A percentile compares a stretch with the other conserved stretches of the same genome.
Conservation (phyloP, 2,888 invertebrate species). For the Lacanobia oleracea region DNA sequence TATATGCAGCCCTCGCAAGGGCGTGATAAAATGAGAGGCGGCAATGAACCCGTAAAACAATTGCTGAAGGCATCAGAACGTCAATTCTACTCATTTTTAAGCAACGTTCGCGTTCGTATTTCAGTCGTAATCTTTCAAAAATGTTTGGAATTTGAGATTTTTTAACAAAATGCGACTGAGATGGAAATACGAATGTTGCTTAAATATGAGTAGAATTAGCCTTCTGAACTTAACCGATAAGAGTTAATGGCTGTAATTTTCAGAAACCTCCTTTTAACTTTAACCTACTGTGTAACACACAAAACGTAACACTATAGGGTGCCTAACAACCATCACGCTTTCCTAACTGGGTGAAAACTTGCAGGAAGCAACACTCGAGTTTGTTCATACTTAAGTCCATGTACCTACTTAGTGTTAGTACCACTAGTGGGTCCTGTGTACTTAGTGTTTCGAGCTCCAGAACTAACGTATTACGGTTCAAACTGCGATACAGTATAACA, state of each 20-base stretch:
- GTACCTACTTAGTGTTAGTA: slow-evolving; percentile 42
- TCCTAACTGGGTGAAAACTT: slow-evolving; percentile 49
- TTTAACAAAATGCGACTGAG: no score
- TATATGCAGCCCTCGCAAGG: neutral
- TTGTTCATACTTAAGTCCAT: slow-evolving; percentile 42
- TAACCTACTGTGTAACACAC: neutral
- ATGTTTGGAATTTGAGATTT: no score
- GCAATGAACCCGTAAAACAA: neutral
- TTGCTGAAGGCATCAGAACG: neutral
- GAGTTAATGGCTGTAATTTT: neutral
- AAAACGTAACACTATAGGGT: neutral
- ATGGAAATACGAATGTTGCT: no score
- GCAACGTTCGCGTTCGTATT: no score
- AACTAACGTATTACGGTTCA: slow-evolving; percentile 41
- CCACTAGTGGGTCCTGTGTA: slow-evolving; percentile 24
- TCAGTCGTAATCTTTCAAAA: no score
- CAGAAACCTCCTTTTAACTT: neutral
- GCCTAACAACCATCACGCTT: slow-evolving; percentile 24
- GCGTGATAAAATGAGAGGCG: no score
- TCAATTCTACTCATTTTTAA: no score
- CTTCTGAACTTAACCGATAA: neutral
- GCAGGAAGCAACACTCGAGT: slow-evolving; percentile 39
- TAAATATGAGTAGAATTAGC: neutral
- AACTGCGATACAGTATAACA: slow-evolving; percentile 15
- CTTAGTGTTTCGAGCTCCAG: slow-evolving; percentile 41